Evolutionary conservation across 2,797 vertebrate genomes (phyloP).

Genomic region (Acanthurus tractus): DNA sequence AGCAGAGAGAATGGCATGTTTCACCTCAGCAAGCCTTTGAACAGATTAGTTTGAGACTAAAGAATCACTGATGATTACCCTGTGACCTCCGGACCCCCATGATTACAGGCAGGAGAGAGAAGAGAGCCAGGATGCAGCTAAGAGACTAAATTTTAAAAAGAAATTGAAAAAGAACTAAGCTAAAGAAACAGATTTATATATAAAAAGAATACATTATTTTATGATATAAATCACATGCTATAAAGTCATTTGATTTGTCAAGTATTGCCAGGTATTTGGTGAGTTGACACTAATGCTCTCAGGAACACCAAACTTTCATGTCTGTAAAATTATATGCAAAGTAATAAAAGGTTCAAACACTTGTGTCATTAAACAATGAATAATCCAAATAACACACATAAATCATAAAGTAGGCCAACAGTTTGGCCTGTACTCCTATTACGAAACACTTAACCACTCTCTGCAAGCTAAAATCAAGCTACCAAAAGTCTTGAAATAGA

Average conservation of each 20-base stretch:
- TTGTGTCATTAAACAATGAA: background rate
- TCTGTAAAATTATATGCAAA: constrained; percentile 17
- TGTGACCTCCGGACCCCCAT: constrained; percentile 51
- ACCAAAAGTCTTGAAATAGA: constrained; percentile 18
- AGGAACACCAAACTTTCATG: constrained; percentile 19
- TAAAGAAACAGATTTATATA: constrained; percentile 11
- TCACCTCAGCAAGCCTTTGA: constrained; percentile 75
- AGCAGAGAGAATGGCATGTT: constrained; percentile 76
- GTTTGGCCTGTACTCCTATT: constrained; percentile 4
- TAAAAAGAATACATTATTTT: constrained; percentile 40
- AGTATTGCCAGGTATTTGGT: constrained; percentile 84
- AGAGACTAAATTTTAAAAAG: constrained; percentile 27
- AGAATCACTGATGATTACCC: constrained; percentile 49
- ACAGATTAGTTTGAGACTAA: constrained; percentile 74
- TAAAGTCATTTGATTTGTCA: constrained; percentile 64
- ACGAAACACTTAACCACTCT: constrained; percentile 1
- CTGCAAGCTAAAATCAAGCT: background rate
- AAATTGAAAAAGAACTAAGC: constrained; percentile 17
- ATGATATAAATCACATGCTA: constrained; percentile 58
- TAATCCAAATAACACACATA: constrained; percentile 4
- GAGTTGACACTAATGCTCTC: constrained; percentile 51
- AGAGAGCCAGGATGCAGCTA: constrained; percentile 14
- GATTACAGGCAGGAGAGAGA: constrained; percentile 47
- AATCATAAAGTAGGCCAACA: constrained; percentile 2
- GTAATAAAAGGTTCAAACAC: constrained; percentile 4